Conservation (phyloP, 2,113 vertebrate genomes). For the Scomber japonicus region DNA sequence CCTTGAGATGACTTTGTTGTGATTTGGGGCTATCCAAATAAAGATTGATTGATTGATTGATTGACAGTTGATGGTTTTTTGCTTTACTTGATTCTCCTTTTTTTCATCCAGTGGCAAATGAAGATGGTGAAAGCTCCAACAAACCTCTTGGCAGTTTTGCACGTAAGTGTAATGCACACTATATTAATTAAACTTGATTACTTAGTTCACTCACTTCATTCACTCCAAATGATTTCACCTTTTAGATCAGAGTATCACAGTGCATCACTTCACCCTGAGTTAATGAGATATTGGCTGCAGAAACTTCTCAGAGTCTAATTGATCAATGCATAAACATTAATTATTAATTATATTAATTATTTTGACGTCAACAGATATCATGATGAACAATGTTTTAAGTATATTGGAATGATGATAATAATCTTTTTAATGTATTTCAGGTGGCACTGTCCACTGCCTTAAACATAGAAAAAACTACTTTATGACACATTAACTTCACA, state of each 20-base stretch:
- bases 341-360: too few relatives aligned
- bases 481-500: neutral
- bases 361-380: too few relatives aligned
- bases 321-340: too few relatives aligned
- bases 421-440: neutral
- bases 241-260: constrained; percentile 9
- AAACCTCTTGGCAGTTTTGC: constrained; percentile 89
- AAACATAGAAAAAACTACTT: neutral
- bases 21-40: too few relatives aligned
- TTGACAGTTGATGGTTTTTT: neutral
- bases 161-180: constrained; percentile 85
- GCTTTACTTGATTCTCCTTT: neutral
- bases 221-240: constrained; percentile 9
- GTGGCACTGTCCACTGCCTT: too few relatives aligned
- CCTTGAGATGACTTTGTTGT: too few relatives aligned
- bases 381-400: too few relatives aligned
- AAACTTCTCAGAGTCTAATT: neutral
- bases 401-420: neutral
- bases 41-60: too few relatives aligned
- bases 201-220: constrained; percentile 6
- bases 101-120: constrained; percentile 90
- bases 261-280: neutral
- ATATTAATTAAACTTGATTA: constrained; percentile 3
- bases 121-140: constrained; percentile 89
- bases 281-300: constrained; percentile 25